Percentiles rank a stretch among this genome's conserved stretches.
phyloP scores from a whole-genome alignment of 2,888 invertebrate species.

The Eudasyphora cyanicolor region DNA sequence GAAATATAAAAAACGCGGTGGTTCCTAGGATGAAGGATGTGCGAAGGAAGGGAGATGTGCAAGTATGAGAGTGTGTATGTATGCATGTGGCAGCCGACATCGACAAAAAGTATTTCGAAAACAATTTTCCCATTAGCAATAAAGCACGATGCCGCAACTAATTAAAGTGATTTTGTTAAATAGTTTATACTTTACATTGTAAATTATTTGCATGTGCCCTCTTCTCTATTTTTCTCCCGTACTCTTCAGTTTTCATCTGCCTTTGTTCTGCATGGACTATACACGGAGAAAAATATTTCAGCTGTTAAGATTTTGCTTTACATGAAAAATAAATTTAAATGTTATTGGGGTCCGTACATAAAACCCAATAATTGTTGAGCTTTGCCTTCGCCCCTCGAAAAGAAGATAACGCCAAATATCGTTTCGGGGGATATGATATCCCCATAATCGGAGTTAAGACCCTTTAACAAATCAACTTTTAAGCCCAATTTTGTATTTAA shows the following conservation, averaged over 20 bases:
- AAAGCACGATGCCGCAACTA: slow-evolving; percentile 61
- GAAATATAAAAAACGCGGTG: slow-evolving; percentile 28
- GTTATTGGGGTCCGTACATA: too few relatives aligned
- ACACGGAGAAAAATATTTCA: too few relatives aligned
- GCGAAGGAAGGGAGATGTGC: background rate
- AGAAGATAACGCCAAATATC: too few relatives aligned
- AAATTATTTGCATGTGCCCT: slow-evolving; percentile 20
- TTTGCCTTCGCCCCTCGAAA: too few relatives aligned
- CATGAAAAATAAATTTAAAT: too few relatives aligned
- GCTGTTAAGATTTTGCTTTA: too few relatives aligned
- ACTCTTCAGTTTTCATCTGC: background rate
- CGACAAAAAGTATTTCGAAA: slow-evolving; percentile 41
- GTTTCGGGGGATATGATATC: too few relatives aligned
- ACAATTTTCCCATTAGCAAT: slow-evolving; percentile 51
- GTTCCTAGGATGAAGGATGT: background rate
- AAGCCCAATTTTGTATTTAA: too few relatives aligned
- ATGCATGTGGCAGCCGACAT: background rate
- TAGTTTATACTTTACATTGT: slow-evolving; percentile 41
- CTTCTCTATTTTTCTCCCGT: background rate
- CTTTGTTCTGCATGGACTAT: background rate
- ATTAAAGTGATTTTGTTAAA: slow-evolving; percentile 59
- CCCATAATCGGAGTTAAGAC: too few relatives aligned
- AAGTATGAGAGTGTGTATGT: background rate
- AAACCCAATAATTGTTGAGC: too few relatives aligned
- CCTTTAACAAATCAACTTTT: too few relatives aligned